Evolutionary conservation across 2,888 invertebrate genomes (phyloP), one percentile per base, ranked within the genome.

Genomic region (Volucella inanis): DNA sequence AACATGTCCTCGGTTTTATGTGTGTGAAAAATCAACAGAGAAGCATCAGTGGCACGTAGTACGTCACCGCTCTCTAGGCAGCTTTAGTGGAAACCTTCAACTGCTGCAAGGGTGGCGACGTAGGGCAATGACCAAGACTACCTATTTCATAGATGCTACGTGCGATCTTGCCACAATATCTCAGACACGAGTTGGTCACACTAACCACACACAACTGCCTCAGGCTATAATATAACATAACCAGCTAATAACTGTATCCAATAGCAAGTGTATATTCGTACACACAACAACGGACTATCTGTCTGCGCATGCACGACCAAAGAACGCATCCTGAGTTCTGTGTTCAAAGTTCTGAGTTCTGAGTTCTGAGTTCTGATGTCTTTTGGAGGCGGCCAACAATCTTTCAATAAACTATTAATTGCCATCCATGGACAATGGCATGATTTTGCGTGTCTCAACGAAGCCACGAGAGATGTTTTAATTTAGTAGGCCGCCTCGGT

Each of bases 401-500:
- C 85, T 81, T 85, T 85, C 85, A 85, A 85, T 85, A 85, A 81
- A 77, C 81, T 59, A 85, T 81, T 85, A 85, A 85, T 85, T 85
- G 85, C 85, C 76, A 50, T 47, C 62, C 85, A 81, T 85, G 79
- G 45, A 74, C 78, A 64, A 54, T 65, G 71, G 77, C 47, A 80
- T 81, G 81, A 76, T 81, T 81, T 77, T 81, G 85, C 76, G 72
- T 85, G 79, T 71, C 74, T 75, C 18, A 77, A 64, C 64, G n/a
- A 50, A 64, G 85, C 76, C 85, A 85, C 76, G 62, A 85, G 72
- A 85, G 85, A 85, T 85, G 85, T 85, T 81, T 85, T 85, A 85
- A 85, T 85, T 85, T 85, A 85, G 72, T 67, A 77, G 85, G 72
- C 65, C 72, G 85, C 61, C 72, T 47, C 52, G 81, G 81, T 57